Percentiles rank a stretch among this genome's conserved stretches.
Conservation (phyloP, 2,888 invertebrate genomes). For the Drosophila antonietae region DNA sequence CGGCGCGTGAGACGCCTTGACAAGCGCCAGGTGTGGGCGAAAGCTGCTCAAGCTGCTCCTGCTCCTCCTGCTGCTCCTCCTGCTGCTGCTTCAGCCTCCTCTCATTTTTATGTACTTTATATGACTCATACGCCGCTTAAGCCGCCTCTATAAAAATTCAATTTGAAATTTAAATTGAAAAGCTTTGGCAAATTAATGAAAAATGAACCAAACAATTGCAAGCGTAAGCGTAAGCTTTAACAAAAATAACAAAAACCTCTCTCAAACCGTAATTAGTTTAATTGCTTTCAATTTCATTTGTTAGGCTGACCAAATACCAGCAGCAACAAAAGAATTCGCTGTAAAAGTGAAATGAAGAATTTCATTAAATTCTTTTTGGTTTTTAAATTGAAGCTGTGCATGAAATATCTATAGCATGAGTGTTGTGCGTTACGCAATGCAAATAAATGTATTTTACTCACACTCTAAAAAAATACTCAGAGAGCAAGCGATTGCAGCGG, state of each 20-base stretch:
- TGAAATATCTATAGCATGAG: too few relatives aligned
- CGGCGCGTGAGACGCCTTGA: slow-evolving; percentile 45
- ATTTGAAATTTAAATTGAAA: slow-evolving; percentile 71
- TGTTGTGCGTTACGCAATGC: too few relatives aligned
- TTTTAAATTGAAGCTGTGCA: neutral
- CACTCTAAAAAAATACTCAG: too few relatives aligned
- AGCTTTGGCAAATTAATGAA: slow-evolving; percentile 43
- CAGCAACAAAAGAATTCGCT: neutral
- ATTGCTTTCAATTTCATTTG: slow-evolving; percentile 1
- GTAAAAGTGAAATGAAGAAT: neutral
- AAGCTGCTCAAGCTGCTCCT: slow-evolving; percentile 21
- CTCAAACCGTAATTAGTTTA: neutral
- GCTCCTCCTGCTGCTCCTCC: neutral
- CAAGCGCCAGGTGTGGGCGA: slow-evolving; percentile 37
- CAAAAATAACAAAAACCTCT: neutral
- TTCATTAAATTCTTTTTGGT: too few relatives aligned
- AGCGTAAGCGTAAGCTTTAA: too few relatives aligned
- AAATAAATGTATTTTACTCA: too few relatives aligned
- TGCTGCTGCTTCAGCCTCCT: neutral
- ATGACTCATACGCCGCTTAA: slow-evolving; percentile 60
- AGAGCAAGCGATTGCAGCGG: too few relatives aligned
- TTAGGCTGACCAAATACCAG: neutral
- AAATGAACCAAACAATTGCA: neutral
- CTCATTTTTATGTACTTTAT: slow-evolving; percentile 57
- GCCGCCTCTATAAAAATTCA: slow-evolving; percentile 59